These are phyloP conservation scores for Drosophila hamatofila DNA, from an alignment of 2,888 invertebrate species.

Conservation along the genomic window DNA sequence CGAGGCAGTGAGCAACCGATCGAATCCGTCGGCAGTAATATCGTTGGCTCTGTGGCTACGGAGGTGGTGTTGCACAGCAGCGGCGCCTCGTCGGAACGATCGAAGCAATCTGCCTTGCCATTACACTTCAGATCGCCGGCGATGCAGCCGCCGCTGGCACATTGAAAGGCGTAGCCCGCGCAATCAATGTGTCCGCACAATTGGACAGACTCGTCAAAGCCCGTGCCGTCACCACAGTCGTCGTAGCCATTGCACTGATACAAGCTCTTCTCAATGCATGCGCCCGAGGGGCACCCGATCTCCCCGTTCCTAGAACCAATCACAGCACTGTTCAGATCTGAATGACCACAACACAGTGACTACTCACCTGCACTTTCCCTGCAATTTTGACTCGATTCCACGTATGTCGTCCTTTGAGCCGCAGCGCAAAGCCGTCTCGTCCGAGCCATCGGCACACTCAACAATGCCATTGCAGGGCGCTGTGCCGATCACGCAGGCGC, in stretches of 20 bases:
- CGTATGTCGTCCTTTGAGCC: slow-evolving; percentile 52
- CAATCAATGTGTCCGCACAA: slow-evolving; percentile 64
- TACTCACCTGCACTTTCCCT: slow-evolving; percentile 65
- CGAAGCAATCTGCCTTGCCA: slow-evolving; percentile 52
- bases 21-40: not conserved
- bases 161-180: slow-evolving; percentile 65
- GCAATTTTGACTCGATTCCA: slow-evolving; percentile 23
- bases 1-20: slow-evolving; percentile 54
- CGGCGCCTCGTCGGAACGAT: slow-evolving; percentile 67
- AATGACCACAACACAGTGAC: not conserved
- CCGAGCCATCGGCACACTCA: slow-evolving; percentile 69
- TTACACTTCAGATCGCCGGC: slow-evolving; percentile 44
- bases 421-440: slow-evolving; percentile 62
- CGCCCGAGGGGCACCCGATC: slow-evolving; percentile 66
- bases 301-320: slow-evolving; percentile 52
- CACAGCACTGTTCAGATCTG: not conserved
- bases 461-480: slow-evolving; percentile 56
- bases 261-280: slow-evolving; percentile 60
- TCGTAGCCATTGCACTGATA: slow-evolving; percentile 61
- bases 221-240: slow-evolving; percentile 66
- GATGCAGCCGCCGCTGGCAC: slow-evolving; percentile 66
- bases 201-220: slow-evolving; percentile 56
- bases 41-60: not conserved
- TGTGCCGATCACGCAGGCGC: slow-evolving; percentile 75
- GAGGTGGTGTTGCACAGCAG: slow-evolving; percentile 65